Percentiles rank a stretch among this genome's conserved stretches.
Evolutionary conservation across 2,888 invertebrate genomes (phyloP).

Genomic region (Dasypolia templi): DNA sequence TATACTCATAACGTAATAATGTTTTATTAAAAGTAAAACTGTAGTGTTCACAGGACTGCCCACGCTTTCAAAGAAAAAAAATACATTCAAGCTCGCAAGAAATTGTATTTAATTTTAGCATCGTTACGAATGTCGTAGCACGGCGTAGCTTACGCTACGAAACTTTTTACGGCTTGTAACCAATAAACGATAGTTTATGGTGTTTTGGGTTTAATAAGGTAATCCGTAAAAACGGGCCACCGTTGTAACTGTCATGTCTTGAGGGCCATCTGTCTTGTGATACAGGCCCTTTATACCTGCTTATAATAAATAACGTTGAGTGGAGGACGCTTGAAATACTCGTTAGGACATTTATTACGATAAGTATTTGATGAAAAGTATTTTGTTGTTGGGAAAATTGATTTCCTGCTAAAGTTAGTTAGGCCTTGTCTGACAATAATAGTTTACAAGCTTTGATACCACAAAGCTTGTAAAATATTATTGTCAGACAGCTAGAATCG

Average conservation of each 20-base stretch:
- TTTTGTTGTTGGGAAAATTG: conserved; percentile 26
- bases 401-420: conserved; percentile 1
- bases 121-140: conserved; percentile 52
- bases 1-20: too few relatives aligned
- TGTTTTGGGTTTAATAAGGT: conserved; percentile 66
- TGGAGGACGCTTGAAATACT: conserved; percentile 53
- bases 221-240: conserved; percentile 68
- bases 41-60: neutral
- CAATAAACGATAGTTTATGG: conserved; percentile 59
- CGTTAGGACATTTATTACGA: conserved; percentile 52
- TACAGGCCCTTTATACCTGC: conserved; percentile 65
- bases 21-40: conserved; percentile 3
- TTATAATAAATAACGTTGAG: conserved; percentile 71
- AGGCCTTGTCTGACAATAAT: neutral
- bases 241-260: conserved; percentile 73
- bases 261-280: conserved; percentile 77
- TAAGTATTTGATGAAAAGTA: conserved; percentile 45
- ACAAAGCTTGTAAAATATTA: too few relatives aligned
- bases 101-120: neutral
- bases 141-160: conserved; percentile 59
- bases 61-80: neutral
- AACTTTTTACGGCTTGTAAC: conserved; percentile 53
- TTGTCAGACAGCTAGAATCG: too few relatives aligned
- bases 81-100: neutral
- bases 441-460: conserved; percentile 10